These are phyloP conservation scores for Chelon labrosus DNA, from an alignment of 2,797 vertebrate genomes.

Conservation along the genomic window DNA sequence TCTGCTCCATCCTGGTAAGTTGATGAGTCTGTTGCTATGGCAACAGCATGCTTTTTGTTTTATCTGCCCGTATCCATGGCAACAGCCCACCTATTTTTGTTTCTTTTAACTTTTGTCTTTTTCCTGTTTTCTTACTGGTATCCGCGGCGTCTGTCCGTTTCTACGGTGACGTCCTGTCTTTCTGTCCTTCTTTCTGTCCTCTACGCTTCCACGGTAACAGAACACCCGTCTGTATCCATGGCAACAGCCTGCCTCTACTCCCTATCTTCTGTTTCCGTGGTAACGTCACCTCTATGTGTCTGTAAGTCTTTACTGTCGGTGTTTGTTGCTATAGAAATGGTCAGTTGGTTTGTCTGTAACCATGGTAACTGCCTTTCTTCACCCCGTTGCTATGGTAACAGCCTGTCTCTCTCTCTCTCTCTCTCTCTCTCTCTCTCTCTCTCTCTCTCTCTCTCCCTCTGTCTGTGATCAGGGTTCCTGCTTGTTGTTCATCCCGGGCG, in stretches of 20 bases:
- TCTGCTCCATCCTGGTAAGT: conserved; percentile 90
- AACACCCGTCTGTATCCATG: not conserved
- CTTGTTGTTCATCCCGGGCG: conserved; percentile 88
- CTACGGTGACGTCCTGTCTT: not conserved
- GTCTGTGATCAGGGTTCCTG: conserved; percentile 82
- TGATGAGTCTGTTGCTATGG: not conserved
- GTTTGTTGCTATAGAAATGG: no score
- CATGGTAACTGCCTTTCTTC: no score
- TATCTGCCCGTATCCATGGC: not conserved
- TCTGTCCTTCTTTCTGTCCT: no score
- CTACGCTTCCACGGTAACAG: not conserved
- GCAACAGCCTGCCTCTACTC: not conserved
- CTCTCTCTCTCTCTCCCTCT: not conserved
- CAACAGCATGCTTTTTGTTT: not conserved
- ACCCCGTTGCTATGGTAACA: not conserved
- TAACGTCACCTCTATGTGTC: not conserved
- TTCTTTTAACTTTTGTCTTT: no score
- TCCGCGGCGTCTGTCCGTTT: not conserved
- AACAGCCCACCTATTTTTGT: not conserved
- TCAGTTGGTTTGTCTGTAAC: no score
- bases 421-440: no score
- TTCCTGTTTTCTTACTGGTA: no score
- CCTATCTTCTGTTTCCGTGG: not conserved
- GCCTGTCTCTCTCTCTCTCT: not conserved
- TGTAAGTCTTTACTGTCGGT: not conserved